Evolutionary conservation across 2,888 invertebrate species (phyloP), one percentile per base, ranked within the genome.

Genomic region (Minunthozetes semirufus): DNA sequence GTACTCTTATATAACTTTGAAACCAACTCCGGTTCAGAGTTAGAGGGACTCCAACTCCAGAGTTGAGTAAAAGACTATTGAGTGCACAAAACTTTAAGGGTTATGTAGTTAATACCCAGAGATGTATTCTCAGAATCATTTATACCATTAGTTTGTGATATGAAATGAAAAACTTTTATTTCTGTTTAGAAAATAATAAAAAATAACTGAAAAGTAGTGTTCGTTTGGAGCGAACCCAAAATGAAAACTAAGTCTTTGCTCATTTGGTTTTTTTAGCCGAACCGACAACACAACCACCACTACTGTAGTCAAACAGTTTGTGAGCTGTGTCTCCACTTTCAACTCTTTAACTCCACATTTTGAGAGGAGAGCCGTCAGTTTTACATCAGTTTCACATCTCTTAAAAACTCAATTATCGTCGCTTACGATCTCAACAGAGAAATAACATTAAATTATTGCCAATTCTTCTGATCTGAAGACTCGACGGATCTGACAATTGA

Each of bases 381-480:
- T 61, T 25, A 61, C 61, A 29, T 61, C 27, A 50, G 19, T 50
- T 50, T 19, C 50, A 19, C 19, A 15, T n/a, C 50, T 50, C 25
- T 29, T 61, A 61, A 61, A 61, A 29, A 61, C 61, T 61, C 25
- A 61, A 61, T 61, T 61, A 29, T 61, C 61, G n/a, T 61, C 25
- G 6, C 6, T 6, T 27, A 9, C 25, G 27, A 29, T 29, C 61
- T 27, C 25, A 11, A 8, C 19, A 17, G 53, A 48, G 17, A 48
- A 11, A 48, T 25, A 56, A 22, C 56, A 56, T 6, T 29, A 11
- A 27, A 61, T 15, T 61, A 61, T 61, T 61, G 61, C 61, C 61
- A 61, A 61, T 61, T 61, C 29, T n/a, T 11, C 25, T 11, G 15
- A 13, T 25, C 53, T 19, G n/a, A 8, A 5, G n/a, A 48, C 48